These are phyloP conservation scores for Monopterus albus DNA, from an alignment of 2,113 vertebrate species.

Conservation along the genomic window DNA sequence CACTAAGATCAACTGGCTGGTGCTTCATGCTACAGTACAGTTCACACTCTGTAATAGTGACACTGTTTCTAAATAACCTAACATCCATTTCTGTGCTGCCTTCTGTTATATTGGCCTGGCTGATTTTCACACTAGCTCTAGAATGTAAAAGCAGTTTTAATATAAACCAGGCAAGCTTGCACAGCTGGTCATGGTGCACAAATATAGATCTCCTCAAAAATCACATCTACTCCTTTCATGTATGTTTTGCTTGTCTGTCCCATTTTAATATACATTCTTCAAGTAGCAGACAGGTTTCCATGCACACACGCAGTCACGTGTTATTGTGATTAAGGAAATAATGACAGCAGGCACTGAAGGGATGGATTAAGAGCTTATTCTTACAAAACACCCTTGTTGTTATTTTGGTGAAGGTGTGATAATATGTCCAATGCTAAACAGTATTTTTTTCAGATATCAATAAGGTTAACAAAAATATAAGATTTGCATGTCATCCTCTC, in stretches of 20 bases:
- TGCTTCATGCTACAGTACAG: too few relatives aligned
- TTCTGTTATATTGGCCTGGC: not conserved
- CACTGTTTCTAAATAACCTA: not conserved
- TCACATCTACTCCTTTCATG: constrained; percentile 12
- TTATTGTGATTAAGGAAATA: constrained; percentile 24
- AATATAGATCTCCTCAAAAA: not conserved
- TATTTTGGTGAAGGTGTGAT: not conserved
- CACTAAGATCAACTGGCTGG: too few relatives aligned
- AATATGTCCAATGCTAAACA: not conserved
- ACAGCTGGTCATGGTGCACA: not conserved
- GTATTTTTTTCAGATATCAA: not conserved
- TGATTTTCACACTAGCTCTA: not conserved
- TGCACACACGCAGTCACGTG: constrained; percentile 4
- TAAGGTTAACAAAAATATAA: too few relatives aligned
- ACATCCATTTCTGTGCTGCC: not conserved
- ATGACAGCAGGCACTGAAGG: constrained; percentile 10
- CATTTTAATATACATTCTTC: constrained; percentile 20
- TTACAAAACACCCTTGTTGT: not conserved
- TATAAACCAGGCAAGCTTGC: constrained; percentile 12
- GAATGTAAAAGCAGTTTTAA: not conserved
- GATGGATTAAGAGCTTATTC: constrained; percentile 6
- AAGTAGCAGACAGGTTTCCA: constrained; percentile 10
- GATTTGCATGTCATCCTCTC: not conserved
- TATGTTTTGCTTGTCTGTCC: constrained; percentile 15
- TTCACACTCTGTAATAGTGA: too few relatives aligned